Percentiles rank a stretch among this genome's conserved stretches.
phyloP scores from a whole-genome alignment of 2,888 invertebrate species.

The Parascotia fuliginaria region DNA sequence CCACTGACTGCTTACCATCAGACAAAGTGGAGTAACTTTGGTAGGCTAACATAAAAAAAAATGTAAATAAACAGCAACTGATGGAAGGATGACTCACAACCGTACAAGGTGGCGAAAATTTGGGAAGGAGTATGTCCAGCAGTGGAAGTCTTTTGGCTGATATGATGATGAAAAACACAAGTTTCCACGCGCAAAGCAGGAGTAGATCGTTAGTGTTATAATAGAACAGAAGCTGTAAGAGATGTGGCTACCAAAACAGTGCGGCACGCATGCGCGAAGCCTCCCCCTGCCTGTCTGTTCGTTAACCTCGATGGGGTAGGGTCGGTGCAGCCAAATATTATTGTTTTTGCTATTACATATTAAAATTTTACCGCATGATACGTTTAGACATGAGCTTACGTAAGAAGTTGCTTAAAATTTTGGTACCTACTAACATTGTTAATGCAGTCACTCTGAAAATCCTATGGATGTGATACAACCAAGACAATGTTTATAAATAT shows the following conservation, averaged over 20 bases:
- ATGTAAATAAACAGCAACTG: no score
- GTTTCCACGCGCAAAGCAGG: constrained; percentile 8
- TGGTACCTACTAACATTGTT: no score
- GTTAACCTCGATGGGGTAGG: constrained; percentile 52
- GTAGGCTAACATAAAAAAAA: no score
- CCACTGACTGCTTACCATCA: no score
- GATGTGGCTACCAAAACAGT: constrained; percentile 39
- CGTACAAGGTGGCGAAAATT: no score
- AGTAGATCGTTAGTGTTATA: constrained; percentile 21
- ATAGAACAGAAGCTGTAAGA: constrained; percentile 28
- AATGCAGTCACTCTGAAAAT: no score
- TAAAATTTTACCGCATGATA: neutral
- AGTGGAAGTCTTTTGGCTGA: neutral
- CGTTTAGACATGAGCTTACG: no score
- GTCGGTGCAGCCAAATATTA: constrained; percentile 6
- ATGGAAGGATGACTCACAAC: no score
- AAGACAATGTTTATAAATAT: no score
- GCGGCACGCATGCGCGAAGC: constrained; percentile 49
- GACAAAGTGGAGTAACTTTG: no score
- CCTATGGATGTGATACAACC: no score
- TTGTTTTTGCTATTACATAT: neutral
- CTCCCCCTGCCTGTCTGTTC: constrained; percentile 56
- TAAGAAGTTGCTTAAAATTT: no score
- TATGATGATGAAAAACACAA: neutral
- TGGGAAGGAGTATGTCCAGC: neutral